Base-by-base conservation (phyloP, 2,113 vertebrate species). In the Mystacornis crossleyi region DNA sequence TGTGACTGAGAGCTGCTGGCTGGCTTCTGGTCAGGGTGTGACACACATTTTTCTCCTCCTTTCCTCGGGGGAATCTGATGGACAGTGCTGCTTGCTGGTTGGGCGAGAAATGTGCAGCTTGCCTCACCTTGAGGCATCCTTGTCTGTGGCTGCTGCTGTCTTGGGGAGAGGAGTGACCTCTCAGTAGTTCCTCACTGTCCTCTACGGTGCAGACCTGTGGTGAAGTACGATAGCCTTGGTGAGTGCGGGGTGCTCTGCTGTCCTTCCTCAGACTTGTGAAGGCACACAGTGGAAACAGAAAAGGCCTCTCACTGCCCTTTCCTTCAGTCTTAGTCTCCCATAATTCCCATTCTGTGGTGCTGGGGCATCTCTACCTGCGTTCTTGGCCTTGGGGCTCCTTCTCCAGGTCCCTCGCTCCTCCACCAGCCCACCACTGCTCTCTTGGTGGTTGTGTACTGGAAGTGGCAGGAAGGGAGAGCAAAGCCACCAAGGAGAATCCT, bases 21-120 rank as follows among this genome's bases (percentile, higher is more conserved):
- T 61, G 79, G n/a, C 86, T 90, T 83, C 86, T 91, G 83, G 55
- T 70, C 83, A 86, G 91, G 62, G 81, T 7, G 65, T 78, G 53
- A 66, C n/a, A 18, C 6, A 5, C 11, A n/a, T 86, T 90, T 61
- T 86, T 78, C 55, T 93, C 58, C 86, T 73, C 25, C 43, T 78
- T 89, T 81, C 42, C 81, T 62, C 23, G 13, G 34, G 50, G 67
- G n/a, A 77, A 75, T 86, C 42, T 66, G 28, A 20, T 83, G 23
- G 31, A 57, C 42, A 65, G 71, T 61, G 29, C 58, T 89, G 54
- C 47, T 75, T 86, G 75, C 82, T 90, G 66, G 31, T 47, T 1
- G 18, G 50, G 51, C 69, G 67, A 83, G 45, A 92, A 86, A 81
- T 16, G 20, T 54, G 72, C 54, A 58, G 42, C 72, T 57, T 89